Base-by-base conservation (phyloP, 2,113 vertebrate genomes). In the Morphnarchus princeps region DNA sequence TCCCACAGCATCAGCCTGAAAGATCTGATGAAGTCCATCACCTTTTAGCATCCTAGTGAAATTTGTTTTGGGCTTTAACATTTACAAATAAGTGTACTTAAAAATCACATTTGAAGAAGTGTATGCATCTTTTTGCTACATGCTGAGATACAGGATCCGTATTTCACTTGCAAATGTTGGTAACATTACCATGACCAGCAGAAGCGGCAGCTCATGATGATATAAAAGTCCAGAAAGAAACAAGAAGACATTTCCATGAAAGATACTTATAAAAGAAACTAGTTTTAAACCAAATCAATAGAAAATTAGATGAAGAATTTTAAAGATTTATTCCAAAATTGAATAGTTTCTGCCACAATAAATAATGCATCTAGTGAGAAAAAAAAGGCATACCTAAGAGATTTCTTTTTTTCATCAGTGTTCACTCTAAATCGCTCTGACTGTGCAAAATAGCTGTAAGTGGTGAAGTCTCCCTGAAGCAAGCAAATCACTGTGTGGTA, bases 391-490 rank as follows among this genome's bases (percentile, higher is more conserved):
- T 86, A 42, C 21, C 32, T 55, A 63, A 77, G 67, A 82, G 54
- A 32, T 38, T 82, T 71, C 20, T 61, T 70, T 83, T 83, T 94
- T 89, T 90, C 70, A 69, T 89, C 66, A 54, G 12, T 54, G 59
- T 82, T 94, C 34, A 61, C 57, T 86, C 25, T 85, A 78, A 94
- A 87, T 90, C 90, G 54, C 42, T 69, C 93, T 89, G 73, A 95
- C 80, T 96, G 63, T 77, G 83, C 74, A 94, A 94, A 97, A 94
- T 61, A 90, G 58, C 90, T 93, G 16, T 71, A 58, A 96, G 72
- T 69, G 55, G 36, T 25, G 15, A 72, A 90, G 69, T 43, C 49
- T 79, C 29, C 83, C 91, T 95, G 74, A 92, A 95, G 93, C 84
- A 92, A 83, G 89, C 83, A 94, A 87, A 90, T 93, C 74, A 72